Evolutionary conservation across 2,797 vertebrate genomes (phyloP).

Genomic region (Buphagus erythrorhynchus): DNA sequence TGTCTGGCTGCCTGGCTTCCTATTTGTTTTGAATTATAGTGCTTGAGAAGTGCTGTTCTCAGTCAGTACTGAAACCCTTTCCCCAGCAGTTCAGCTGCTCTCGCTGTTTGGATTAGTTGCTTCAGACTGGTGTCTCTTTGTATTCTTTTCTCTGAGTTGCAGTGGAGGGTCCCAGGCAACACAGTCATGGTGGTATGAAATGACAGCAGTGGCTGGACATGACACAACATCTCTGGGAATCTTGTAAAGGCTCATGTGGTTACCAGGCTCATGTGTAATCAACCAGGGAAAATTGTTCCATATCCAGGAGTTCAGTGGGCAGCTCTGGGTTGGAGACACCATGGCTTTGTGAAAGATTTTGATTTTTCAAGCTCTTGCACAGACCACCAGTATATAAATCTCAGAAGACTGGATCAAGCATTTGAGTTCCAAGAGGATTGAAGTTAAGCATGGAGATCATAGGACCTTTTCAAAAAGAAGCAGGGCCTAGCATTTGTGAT

Average conservation of each 20-base stretch:
- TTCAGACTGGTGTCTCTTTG: background rate
- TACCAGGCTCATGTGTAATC: background rate
- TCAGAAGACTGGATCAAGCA: background rate
- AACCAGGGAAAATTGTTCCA: background rate
- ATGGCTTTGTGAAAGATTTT: background rate
- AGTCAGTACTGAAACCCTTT: background rate
- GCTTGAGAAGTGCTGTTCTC: background rate
- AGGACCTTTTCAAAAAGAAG: background rate
- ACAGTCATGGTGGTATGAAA: background rate
- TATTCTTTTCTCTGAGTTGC: background rate
- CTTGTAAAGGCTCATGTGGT: background rate
- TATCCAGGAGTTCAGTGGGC: background rate
- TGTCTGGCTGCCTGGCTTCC: background rate
- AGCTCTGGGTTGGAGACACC: background rate
- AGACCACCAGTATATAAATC: background rate
- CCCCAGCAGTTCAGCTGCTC: background rate
- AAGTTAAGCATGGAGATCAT: background rate
- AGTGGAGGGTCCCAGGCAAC: background rate
- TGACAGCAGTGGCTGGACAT: background rate
- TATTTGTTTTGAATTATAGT: background rate
- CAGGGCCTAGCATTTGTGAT: background rate
- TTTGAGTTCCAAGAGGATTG: background rate
- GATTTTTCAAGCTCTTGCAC: background rate
- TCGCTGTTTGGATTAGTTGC: background rate
- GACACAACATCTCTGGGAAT: background rate